Conservation (phyloP, 2,113 vertebrate species). For the Rallus limicola region DNA sequence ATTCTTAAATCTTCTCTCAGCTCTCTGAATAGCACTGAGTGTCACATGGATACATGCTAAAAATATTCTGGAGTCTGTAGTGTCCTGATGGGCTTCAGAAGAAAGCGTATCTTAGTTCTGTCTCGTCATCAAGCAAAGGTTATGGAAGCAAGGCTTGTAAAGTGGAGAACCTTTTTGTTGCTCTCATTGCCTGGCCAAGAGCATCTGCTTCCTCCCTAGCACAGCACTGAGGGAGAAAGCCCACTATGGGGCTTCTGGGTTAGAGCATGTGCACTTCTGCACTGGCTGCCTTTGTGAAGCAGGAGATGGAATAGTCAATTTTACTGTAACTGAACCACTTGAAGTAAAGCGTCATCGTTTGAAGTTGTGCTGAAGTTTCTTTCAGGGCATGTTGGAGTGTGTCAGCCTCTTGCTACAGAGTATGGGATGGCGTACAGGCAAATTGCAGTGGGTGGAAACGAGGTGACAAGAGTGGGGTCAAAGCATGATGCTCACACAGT, state of each 20-base stretch:
- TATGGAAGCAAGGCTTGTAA: neutral
- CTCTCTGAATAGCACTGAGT: neutral
- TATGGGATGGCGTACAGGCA: neutral
- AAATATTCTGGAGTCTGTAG: conserved; percentile 7
- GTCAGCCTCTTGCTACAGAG: neutral
- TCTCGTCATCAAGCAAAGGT: neutral
- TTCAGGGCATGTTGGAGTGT: neutral
- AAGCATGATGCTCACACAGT: rapidly evolving
- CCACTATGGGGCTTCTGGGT: neutral
- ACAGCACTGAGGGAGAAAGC: neutral
- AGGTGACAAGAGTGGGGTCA: neutral
- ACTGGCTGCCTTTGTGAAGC: neutral
- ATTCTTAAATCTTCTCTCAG: neutral
- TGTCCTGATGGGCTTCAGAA: neutral
- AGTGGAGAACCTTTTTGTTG: neutral
- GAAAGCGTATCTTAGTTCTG: neutral
- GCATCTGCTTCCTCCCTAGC: neutral
- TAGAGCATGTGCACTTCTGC: neutral
- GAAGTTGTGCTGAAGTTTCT: neutral
- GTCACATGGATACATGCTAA: conserved; percentile 27
- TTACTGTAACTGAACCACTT: neutral
- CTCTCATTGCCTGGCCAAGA: neutral
- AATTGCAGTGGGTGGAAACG: neutral
- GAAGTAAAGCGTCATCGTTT: neutral
- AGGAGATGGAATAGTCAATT: neutral